A percentile compares a stretch with the other conserved stretches of the same genome.
Conservation (phyloP, 2,113 vertebrate species). For the Amphilophus citrinellus region DNA sequence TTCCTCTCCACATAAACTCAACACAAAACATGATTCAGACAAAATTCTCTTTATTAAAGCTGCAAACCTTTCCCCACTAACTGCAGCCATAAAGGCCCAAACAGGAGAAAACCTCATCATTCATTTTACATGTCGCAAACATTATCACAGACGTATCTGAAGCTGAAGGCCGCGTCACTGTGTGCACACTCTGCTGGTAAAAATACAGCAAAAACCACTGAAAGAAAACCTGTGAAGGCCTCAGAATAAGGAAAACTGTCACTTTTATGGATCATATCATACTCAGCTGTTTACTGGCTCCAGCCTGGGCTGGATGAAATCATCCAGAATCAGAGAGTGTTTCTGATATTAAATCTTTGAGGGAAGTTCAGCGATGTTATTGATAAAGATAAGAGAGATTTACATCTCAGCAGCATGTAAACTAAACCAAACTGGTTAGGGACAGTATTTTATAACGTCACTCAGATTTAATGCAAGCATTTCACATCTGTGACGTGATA, state of each 20-base stretch:
- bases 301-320: too few species aligned
- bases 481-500: neutral
- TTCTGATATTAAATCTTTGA: neutral
- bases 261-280: neutral
- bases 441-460: too few species aligned
- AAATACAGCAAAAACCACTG: neutral
- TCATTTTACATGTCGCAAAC: neutral
- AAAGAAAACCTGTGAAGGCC: neutral
- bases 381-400: too few species aligned
- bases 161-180: neutral
- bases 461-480: too few species aligned
- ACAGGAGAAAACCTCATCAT: too few species aligned
- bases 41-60: neutral
- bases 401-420: neutral
- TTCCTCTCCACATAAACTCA: neutral
- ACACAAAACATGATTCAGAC: neutral
- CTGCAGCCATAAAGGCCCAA: neutral
- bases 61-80: neutral
- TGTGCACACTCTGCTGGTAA: neutral
- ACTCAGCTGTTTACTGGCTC: neutral
- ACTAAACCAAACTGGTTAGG: neutral
- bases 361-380: rapidly evolving
- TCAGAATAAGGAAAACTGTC: neutral
- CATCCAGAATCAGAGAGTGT: neutral
- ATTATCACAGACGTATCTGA: neutral